Conservation (phyloP, 1,140 invertebrate genomes). For the Stegodyphus mimosarum region DNA sequence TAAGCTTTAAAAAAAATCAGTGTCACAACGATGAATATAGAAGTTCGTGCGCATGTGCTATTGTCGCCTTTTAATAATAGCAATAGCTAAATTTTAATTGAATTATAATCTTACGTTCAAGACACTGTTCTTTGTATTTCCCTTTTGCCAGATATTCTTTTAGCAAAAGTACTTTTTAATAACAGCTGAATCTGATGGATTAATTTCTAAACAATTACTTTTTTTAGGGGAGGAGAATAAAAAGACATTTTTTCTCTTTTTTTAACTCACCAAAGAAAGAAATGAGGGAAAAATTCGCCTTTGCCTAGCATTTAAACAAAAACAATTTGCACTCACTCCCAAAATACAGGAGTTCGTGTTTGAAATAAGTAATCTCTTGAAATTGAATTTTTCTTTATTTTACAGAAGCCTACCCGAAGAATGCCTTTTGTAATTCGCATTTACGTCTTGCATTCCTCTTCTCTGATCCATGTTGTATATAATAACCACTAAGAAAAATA, state of each 20-base stretch:
- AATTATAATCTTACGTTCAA: background rate
- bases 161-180: background rate
- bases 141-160: background rate
- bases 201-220: slow-evolving; percentile 54
- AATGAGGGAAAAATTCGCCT: slow-evolving; percentile 1
- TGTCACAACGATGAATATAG: no score
- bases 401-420: background rate
- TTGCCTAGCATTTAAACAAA: slow-evolving; percentile 38
- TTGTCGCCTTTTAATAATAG: no score
- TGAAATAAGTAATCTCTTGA: slow-evolving; percentile 42
- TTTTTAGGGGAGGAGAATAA: background rate
- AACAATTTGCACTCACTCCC: slow-evolving; percentile 42
- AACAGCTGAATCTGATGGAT: slow-evolving; percentile 57
- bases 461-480: slow-evolving; percentile 40
- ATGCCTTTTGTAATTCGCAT: slow-evolving; percentile 33
- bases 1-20: no score
- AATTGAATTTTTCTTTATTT: slow-evolving; percentile 41
- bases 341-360: slow-evolving; percentile 17
- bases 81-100: background rate
- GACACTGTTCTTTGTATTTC: background rate
- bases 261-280: slow-evolving; percentile 4
- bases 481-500: slow-evolving; percentile 48
- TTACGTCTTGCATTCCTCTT: background rate
- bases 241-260: slow-evolving; percentile 10
- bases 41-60: no score